Percentiles rank a stretch among this genome's conserved stretches.
Evolutionary conservation across 2,888 invertebrate species (phyloP).

Genomic region (Cheilosia scutellata): DNA sequence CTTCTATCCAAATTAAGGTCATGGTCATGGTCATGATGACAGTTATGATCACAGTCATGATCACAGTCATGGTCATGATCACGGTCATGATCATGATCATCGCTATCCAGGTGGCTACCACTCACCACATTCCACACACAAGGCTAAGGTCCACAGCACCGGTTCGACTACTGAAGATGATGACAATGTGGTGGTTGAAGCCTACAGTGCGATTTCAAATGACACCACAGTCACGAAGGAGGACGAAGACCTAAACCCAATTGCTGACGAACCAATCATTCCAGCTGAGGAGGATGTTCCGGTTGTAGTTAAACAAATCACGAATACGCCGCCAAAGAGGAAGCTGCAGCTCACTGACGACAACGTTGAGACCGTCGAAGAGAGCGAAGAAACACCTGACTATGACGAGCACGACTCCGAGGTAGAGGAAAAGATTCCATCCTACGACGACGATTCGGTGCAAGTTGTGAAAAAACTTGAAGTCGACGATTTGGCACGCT

Average conservation of each 20-base stretch:
- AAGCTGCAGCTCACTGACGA: not conserved
- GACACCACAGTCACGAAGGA: not conserved
- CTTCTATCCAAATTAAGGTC: not conserved
- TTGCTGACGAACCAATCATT: not conserved
- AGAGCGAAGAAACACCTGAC: not conserved
- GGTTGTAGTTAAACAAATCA: not conserved
- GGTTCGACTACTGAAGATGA: not conserved
- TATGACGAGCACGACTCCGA: conserved; percentile 3
- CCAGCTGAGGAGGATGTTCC: not conserved
- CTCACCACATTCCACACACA: not conserved
- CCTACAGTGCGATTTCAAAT: not conserved
- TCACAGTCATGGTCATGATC: not conserved
- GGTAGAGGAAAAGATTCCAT: not conserved
- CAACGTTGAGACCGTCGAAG: not conserved
- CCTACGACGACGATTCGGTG: conserved; percentile 35
- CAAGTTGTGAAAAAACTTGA: conserved; percentile 18
- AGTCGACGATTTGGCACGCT: conserved; percentile 16
- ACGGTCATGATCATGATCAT: not conserved
- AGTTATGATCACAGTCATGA: too few species aligned
- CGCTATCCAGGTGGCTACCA: not conserved
- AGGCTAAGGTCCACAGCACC: not conserved
- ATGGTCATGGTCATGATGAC: conserved; percentile 2
- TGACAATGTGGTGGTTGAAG: conserved; percentile 27
- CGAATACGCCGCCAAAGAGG: conserved; percentile 20
- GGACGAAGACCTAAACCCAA: not conserved